phyloP scores from a whole-genome alignment of 2,797 vertebrate genomes.

The Lepilemur ruficaudatus region DNA sequence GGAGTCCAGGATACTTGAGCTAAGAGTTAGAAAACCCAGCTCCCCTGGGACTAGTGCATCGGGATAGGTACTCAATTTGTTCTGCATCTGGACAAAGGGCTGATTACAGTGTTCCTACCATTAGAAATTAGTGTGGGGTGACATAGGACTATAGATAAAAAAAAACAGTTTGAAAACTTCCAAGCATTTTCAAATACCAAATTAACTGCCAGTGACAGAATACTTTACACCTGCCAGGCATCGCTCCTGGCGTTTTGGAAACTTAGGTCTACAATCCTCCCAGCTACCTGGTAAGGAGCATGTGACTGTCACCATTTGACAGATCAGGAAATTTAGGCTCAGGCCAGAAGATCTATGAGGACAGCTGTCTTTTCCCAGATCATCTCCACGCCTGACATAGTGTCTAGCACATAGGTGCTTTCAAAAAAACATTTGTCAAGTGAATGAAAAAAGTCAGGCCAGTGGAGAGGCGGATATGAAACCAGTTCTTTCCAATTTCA shows the following conservation, averaged over 20 bases:
- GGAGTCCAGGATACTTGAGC: neutral
- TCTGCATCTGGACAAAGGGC: neutral
- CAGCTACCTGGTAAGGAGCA: neutral
- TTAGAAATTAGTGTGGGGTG: neutral
- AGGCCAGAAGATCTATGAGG: neutral
- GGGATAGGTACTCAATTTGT: neutral
- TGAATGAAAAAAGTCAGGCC: neutral
- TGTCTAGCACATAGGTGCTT: neutral
- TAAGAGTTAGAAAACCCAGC: neutral
- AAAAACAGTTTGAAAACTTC: neutral
- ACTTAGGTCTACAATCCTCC: neutral
- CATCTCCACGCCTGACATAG: neutral
- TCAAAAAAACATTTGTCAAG: neutral
- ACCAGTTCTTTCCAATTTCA: neutral
- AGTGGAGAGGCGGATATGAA: neutral
- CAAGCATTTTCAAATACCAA: neutral
- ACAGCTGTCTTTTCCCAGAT: neutral
- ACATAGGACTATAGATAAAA: neutral
- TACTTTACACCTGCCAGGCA: neutral
- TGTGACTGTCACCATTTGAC: neutral
- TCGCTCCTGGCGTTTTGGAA: too few relatives aligned
- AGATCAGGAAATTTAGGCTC: neutral
- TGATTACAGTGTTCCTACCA: neutral
- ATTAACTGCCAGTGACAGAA: neutral
- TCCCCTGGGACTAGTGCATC: neutral